These are phyloP conservation scores for Spodoptera littoralis DNA, from an alignment of 2,888 invertebrate species.

Conservation along the genomic window DNA sequence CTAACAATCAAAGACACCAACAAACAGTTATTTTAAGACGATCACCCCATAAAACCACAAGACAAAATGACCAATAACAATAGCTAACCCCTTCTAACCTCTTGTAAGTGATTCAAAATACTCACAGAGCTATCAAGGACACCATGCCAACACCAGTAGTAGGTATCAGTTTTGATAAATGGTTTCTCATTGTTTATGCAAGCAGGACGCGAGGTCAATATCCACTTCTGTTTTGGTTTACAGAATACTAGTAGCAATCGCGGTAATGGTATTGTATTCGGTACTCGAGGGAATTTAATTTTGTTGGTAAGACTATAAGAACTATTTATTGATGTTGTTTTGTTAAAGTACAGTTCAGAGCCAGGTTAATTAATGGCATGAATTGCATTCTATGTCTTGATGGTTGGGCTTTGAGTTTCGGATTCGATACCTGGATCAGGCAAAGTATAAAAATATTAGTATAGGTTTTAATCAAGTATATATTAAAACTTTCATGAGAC, in stretches of 20 bases:
- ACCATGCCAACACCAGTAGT: conserved; percentile 37
- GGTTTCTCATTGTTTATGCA: conserved; percentile 65
- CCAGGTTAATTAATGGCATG: too few species aligned
- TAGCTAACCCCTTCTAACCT: conserved; percentile 6
- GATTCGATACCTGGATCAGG: too few species aligned
- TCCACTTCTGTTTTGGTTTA: conserved; percentile 52
- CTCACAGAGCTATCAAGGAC: conserved; percentile 26
- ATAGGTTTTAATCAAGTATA: too few species aligned
- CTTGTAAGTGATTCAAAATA: conserved; percentile 30
- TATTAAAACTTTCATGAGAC: too few species aligned
- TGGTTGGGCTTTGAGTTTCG: too few species aligned
- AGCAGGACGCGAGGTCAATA: conserved; percentile 61
- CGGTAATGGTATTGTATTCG: conserved; percentile 18
- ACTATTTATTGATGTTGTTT: too few species aligned
- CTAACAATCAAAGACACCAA: background rate
- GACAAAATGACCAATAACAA: background rate
- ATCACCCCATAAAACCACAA: conserved; percentile 6
- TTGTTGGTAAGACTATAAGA: too few species aligned
- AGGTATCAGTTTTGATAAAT: conserved; percentile 62
- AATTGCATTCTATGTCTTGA: too few species aligned
- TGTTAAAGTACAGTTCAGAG: too few species aligned
- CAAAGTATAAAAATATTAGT: too few species aligned
- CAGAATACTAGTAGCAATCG: conserved; percentile 40
- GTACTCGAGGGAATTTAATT: background rate
- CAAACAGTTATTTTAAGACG: background rate